A percentile compares a stretch with the other conserved stretches of the same genome.
Conservation (phyloP, 2,888 invertebrate genomes). For the Raillietiella orientalis region DNA sequence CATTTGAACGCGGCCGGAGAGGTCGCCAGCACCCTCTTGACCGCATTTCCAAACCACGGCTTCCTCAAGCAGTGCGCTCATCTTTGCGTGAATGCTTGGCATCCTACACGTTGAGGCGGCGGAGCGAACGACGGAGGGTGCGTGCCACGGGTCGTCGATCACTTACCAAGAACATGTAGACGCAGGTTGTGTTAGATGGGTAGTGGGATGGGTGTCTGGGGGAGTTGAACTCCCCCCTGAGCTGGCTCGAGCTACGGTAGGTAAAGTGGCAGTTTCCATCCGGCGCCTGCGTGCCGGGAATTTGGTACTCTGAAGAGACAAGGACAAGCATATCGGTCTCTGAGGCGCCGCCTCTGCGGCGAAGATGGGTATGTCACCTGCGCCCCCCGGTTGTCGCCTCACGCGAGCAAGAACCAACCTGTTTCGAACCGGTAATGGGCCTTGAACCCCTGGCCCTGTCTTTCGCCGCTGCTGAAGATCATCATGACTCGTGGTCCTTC, state of each 20-base stretch:
- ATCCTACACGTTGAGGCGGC: too few relatives aligned
- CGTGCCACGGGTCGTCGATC: too few relatives aligned
- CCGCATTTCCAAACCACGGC: too few relatives aligned
- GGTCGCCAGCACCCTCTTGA: too few relatives aligned
- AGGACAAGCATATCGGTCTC: conserved; percentile 3
- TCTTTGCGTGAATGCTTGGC: too few relatives aligned
- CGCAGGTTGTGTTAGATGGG: conserved; percentile 77
- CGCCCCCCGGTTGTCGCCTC: too few relatives aligned
- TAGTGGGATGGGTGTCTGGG: conserved; percentile 88
- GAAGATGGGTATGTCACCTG: too few relatives aligned
- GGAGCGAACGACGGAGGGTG: too few relatives aligned
- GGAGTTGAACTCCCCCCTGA: conserved; percentile 73
- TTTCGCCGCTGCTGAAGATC: conserved; percentile 75
- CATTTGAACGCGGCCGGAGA: too few relatives aligned
- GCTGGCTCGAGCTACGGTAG: conserved; percentile 53
- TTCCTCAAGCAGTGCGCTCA: too few relatives aligned
- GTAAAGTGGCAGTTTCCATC: conserved; percentile 66
- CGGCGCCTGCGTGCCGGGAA: conserved; percentile 74
- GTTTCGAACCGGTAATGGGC: conserved; percentile 54
- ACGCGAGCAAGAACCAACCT: conserved; percentile 22
- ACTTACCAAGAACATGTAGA: conserved; percentile 44
- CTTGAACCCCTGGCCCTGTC: conserved; percentile 67
- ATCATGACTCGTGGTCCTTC: conserved; percentile 74
- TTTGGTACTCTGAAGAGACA: conserved; percentile 37
- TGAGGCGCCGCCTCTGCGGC: too few relatives aligned